These are phyloP conservation scores for Scalopus aquaticus DNA, from an alignment of 2,113 vertebrate species.

Conservation along the genomic window DNA sequence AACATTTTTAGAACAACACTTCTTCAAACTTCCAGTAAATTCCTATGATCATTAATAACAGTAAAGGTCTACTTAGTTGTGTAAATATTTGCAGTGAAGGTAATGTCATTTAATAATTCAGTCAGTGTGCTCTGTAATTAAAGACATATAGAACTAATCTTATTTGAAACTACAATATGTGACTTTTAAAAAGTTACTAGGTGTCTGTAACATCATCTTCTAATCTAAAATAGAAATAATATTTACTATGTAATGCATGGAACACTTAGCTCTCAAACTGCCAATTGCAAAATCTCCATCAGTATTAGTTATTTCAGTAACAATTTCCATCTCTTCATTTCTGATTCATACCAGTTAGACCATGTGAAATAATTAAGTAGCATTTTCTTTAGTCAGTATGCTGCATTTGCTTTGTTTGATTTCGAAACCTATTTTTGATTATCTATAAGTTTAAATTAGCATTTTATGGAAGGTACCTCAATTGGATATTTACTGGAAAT, in stretches of 20 bases:
- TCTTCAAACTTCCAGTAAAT: not conserved
- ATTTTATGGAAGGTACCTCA: not conserved
- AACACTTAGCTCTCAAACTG: not conserved
- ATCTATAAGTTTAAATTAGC: not conserved
- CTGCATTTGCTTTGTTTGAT: not conserved
- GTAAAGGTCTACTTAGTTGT: not conserved
- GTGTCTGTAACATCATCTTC: not conserved
- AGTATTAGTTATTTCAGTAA: not conserved
- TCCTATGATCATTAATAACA: not conserved
- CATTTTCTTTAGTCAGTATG: not conserved
- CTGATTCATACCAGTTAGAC: not conserved
- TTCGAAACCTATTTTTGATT: not conserved
- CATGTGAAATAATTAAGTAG: not conserved
- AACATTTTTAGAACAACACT: not conserved
- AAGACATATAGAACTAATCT: not conserved
- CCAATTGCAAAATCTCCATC: not conserved
- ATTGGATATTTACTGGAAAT: not conserved
- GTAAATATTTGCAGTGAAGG: not conserved
- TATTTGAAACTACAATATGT: not conserved
- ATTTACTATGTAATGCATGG: too few relatives aligned
- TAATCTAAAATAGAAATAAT: not conserved
- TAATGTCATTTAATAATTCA: not conserved
- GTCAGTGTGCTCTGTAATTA: not conserved
- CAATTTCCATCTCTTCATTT: not conserved
- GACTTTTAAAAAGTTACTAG: not conserved